Evolutionary conservation across 2,888 invertebrate genomes (phyloP), one percentile per base, ranked within the genome.

Genomic region (Heliothis peltigera): DNA sequence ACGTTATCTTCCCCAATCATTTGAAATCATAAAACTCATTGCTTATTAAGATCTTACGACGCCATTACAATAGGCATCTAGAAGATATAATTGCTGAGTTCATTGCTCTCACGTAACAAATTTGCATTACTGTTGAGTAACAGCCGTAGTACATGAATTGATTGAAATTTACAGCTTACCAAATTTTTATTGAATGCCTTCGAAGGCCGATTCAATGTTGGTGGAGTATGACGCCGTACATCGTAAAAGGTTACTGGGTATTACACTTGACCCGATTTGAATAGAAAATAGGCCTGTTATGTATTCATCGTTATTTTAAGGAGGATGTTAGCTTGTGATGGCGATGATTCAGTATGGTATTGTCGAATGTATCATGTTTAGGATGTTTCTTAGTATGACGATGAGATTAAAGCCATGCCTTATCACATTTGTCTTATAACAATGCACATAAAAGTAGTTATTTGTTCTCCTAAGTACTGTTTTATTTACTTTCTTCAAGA

Each of bases 101-200:
- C 79, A 83, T 85, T 87, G 84, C 79, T 69, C 80, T 82, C 77
- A 77, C 80, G 58, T 59, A 76, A 71, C 77, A 82, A 85, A 85
- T 88, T 85, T 81, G 80, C 82, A 87, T 85, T 83, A 86, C 68
- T 75, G 60, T 81, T 84, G 78, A 83, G 82, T 84, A 82, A 80
- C 70, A 73, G 61, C 65, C 58, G 72, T 75, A 75, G 72, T 75
- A 55, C 64, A 64, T 61, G 64, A 64, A 74, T 70, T 83, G 78
- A 89, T 90, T 90, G 85, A 85, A 83, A 89, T 90, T 89, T 89
- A 90, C 82, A 70, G 65, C 85, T 59, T 77, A 84, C 82, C 83
- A 84, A 84, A 83, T 81, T 84, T 83, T 84, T 84, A 84, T 84
- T 84, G 80, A 60, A 69, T 52, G 42, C 78, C 77, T 70, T 79